phyloP scores from a whole-genome alignment of 2,113 vertebrate species.

The Panthera leo region DNA sequence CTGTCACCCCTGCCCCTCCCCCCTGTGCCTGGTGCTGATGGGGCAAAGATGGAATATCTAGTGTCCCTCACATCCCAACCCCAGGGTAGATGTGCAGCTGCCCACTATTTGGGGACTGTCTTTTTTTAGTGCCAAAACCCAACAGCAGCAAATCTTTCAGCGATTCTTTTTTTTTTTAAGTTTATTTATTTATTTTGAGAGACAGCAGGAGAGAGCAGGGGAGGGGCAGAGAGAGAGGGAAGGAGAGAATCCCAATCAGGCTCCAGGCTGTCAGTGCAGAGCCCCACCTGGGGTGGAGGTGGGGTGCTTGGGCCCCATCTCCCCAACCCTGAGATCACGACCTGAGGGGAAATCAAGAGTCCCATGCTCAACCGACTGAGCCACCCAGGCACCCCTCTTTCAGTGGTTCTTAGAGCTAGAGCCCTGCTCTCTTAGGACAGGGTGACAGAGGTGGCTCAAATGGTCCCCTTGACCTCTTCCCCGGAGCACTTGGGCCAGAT shows the following conservation, averaged over 20 bases:
- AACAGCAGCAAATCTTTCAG: not conserved
- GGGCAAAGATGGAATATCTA: not conserved
- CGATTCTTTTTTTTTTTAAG: not conserved
- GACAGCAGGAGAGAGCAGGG: too few relatives aligned
- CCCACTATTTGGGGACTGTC: not conserved
- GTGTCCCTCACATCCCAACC: not conserved
- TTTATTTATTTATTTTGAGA: too few relatives aligned
- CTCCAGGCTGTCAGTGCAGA: too few relatives aligned
- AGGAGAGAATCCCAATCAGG: too few relatives aligned
- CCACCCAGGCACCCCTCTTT: not conserved
- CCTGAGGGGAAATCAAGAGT: too few relatives aligned
- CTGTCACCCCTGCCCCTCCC: not conserved
- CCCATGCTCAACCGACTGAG: too few relatives aligned
- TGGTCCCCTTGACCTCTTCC: not conserved
- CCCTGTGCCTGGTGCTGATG: not conserved
- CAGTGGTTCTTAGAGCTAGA: not conserved
- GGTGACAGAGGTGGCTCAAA: not conserved
- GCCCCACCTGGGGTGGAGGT: too few relatives aligned
- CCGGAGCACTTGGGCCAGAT: not conserved
- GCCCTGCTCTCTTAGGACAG: not conserved
- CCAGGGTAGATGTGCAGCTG: not conserved
- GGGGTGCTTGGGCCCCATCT: too few relatives aligned
- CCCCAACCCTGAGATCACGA: too few relatives aligned
- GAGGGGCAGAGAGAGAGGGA: too few relatives aligned
- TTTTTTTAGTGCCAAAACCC: not conserved